Evolutionary conservation across 2,797 vertebrate species (phyloP), one percentile per base, ranked within the genome.

Genomic region (Hyperoplus lanceolatus): DNA sequence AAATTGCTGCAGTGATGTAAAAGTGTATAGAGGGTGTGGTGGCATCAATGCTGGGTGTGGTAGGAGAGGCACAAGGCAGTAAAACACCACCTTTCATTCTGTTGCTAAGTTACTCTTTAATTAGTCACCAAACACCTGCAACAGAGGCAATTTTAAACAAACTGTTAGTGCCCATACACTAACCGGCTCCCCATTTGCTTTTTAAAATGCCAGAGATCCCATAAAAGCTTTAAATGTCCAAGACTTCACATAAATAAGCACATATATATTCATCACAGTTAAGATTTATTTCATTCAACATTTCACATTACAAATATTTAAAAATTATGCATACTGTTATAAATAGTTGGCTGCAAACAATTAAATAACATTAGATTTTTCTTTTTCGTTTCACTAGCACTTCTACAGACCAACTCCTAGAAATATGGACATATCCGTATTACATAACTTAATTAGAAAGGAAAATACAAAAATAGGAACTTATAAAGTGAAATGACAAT

Each of bases 241-340:
- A 4, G 6, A 57, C 46, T 6, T 6, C 3, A 55, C 43, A 50
- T 5, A 76, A 90, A 90, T 60, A 89, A 90, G 10, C 70, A 39
- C 41, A 56, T 57, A 14, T 57, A 14, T 75, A 89, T 89, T 94
- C 89, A 93, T 96, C 88, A 98, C 98, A 99, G 98, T 99, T 99
- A 99, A 98, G 97, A 98, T 99, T 96, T 99, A 99, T 99, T 98
- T 99, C 98, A 99, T 99, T 99, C 98, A 99, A 99, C 98, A 98
- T 98, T 98, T 99, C 98, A 99, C 98, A 98, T 99, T 99, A 99
- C 98, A 99, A 99, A 99, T 99, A 99, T 99, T 99, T 97, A 98
- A 99, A 99, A 99, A 99, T 99, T 98, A 99, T 98, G 98, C 98
- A 99, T 99, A 99, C 97, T 98, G 97, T 98, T 99, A 99, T 99